Evolutionary conservation across 1,140 invertebrate species (phyloP), one percentile per base, ranked within the genome.

Genomic region (Drosophila mojavensis): DNA sequence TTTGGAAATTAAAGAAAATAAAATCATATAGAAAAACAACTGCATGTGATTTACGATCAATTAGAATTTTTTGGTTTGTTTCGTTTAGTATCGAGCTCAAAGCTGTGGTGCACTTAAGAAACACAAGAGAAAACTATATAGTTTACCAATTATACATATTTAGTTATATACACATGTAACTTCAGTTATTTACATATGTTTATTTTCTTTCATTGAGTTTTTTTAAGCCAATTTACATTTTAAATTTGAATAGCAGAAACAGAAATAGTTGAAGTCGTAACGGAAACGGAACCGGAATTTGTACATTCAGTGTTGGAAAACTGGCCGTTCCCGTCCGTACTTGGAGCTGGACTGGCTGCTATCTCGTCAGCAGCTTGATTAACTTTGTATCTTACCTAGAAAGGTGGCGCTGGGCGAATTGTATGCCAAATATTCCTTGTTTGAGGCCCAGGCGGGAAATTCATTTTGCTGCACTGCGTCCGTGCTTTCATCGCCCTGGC

Each of bases 381-480:
- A 33, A 6, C n/a, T 55, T 11, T 20, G 30, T 61, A 79, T 67
- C 45, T 94, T 94, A 97, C 97, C 96, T 93, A 98, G 94, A 92
- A 97, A 97, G 45, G 97, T 98, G 33, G 97, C 96, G 13, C 97
- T 97, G 2, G 97, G 97, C 48, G 97, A 98, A 92, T 95, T 97
- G 88, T 98, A 98, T n/a, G 96, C 96, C 63, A 97, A 93, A 91
- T 98, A 98, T 91, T 98, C 97, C 91, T 97, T 97, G 90, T 98
- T 98, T 2, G 96, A 96, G 55, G 97, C 97, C 97, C 97, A 98
- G 3, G 96, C 95, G 13, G 97, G 97, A 92, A 98, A 98, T 92
- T 98, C 97, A 63, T 95, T 95, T 92, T 98, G 97, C 81, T 97
- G 95, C n/a, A 97, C 91, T 28, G 93, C 94, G 36, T 94, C 94